Conservation (phyloP, 2,797 vertebrate species). For the Xiphorhynchus erythropygius region DNA sequence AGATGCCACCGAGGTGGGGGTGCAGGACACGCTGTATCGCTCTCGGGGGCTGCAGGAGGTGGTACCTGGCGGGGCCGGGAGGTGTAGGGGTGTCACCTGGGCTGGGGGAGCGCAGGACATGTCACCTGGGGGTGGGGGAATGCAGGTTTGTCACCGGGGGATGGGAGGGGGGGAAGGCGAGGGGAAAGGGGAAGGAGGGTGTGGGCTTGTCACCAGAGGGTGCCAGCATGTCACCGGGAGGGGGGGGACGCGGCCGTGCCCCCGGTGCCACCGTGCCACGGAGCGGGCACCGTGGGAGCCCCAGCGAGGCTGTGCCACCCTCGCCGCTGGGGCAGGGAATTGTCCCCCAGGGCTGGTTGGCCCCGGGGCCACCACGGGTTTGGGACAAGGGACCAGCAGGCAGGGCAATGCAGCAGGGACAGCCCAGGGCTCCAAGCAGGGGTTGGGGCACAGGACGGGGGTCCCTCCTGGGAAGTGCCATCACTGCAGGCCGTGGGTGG, state of each 20-base stretch:
- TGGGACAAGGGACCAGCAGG: not conserved
- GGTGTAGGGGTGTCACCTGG: not conserved
- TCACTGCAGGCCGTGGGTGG: accelerated
- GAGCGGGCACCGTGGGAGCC: not conserved
- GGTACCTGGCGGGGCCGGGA: not conserved
- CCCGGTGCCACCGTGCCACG: not conserved
- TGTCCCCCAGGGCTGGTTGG: not conserved
- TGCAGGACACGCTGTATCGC: not conserved
- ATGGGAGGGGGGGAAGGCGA: not conserved
- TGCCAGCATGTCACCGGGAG: not conserved
- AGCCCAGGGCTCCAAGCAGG: not conserved
- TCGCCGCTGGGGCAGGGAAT: accelerated
- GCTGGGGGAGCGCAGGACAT: not conserved
- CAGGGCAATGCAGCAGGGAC: not conserved
- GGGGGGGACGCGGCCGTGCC: not conserved
- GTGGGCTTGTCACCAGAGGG: not conserved
- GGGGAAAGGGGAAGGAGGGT: accelerated
- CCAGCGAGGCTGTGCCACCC: not conserved
- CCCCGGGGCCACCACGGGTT: not conserved
- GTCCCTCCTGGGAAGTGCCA: not conserved
- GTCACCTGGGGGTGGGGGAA: too few relatives aligned
- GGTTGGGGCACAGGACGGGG: accelerated
- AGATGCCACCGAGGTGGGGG: not conserved
- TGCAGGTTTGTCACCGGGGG: not conserved
- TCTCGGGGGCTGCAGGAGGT: not conserved